These are phyloP conservation scores for Plebejus melissa DNA, from an alignment of 2,888 invertebrate genomes.

Conservation along the genomic window DNA sequence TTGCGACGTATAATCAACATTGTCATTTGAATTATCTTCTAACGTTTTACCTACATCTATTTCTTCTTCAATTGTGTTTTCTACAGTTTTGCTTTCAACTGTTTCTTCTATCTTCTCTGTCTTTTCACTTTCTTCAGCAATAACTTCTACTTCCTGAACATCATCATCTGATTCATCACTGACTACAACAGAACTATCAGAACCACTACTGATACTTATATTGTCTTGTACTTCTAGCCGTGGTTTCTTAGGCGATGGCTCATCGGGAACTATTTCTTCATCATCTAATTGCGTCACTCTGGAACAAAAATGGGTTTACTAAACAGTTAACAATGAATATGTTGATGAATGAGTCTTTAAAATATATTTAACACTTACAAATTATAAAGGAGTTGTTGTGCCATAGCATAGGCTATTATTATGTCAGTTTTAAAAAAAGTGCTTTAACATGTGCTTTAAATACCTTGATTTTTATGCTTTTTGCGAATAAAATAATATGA, in stretches of 20 bases:
- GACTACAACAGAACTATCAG: conserved; percentile 50
- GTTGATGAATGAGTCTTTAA: background rate
- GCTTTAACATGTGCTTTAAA: no score
- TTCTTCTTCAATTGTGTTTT: conserved; percentile 26
- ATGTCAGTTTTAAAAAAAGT: no score
- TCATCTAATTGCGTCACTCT: conserved; percentile 47
- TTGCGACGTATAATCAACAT: conserved; percentile 22
- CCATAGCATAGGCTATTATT: no score
- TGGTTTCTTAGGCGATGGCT: conserved; percentile 52
- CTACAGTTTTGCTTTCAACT: background rate
- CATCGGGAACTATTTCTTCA: conserved; percentile 48
- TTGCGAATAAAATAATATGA: no score
- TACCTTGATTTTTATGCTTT: no score
- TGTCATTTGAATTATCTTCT: conserved; percentile 24
- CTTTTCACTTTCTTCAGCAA: conserved; percentile 34
- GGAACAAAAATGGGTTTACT: conserved; percentile 27
- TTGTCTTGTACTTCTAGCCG: conserved; percentile 51
- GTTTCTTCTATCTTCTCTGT: conserved; percentile 26
- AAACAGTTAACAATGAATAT: background rate
- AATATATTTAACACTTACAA: no score
- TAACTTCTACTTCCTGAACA: conserved; percentile 35
- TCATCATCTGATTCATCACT: conserved; percentile 48
- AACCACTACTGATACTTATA: conserved; percentile 62
- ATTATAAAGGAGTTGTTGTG: no score
- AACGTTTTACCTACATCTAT: conserved; percentile 1